Base-by-base conservation (phyloP, 1,140 invertebrate species). In the Rhyzopertha dominica region DNA sequence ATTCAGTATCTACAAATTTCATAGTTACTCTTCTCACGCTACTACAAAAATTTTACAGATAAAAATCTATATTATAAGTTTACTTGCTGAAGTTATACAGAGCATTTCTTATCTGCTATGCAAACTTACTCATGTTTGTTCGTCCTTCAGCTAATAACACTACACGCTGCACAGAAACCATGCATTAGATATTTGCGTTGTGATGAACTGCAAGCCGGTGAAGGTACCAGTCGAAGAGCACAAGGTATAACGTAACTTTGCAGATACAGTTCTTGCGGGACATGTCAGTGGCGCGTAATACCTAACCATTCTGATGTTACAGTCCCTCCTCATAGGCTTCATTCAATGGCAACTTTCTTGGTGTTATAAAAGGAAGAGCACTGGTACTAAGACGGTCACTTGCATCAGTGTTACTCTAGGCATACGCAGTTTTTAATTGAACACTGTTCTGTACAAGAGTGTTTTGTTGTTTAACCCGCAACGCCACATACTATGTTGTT, bases 191-290 rank as follows among this genome's bases (percentile, higher is more conserved):
- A 14, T 12, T 22, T 24, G 10, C 20, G 14, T 23, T 16, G n/a
- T n/a, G n/a, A n/a, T n/a, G n/a, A n/a, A 38, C 45, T 47, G 45
- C 26, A 36, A 38, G 47, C 41, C 43, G 47, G 47, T 49, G 47
- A 49, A 39, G 43, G 49, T 46, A 51, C 49, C n/a, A n/a, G n/a
- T n/a, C n/a, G n/a, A n/a, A n/a, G n/a, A n/a, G n/a, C n/a, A n/a
- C n/a, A n/a, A n/a, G n/a, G n/a, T n/a, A 29, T 46, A 46, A 37
- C 49, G 49, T 51, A 46, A 51, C 43, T 38, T 45, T 31, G 47
- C 43, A 47, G 46, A 46, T 51, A 51, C 49, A 51, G 49, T 51
- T 51, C 38, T 51, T 51, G 47, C 49, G 49, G 49, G 49, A 51
- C 49, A 37, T 51, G 29, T 38, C 19, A 34, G 38, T 41, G 7